These are phyloP conservation scores for Antrozous pallidus DNA, from an alignment of 2,797 vertebrate species.

Conservation along the genomic window DNA sequence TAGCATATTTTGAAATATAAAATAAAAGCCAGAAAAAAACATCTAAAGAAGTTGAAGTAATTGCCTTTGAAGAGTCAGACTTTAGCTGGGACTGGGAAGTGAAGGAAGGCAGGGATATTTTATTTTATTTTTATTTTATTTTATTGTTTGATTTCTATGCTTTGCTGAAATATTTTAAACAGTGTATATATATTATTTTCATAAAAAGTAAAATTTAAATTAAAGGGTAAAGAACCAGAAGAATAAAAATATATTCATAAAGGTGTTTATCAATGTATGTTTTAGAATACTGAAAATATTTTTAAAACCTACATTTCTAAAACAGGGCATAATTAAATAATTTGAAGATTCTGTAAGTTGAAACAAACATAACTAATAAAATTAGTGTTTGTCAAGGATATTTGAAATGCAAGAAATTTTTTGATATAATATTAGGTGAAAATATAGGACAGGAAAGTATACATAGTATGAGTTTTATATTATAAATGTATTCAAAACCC, in stretches of 20 bases:
- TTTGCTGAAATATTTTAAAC: not conserved
- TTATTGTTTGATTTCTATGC: not conserved
- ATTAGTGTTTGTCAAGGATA: not conserved
- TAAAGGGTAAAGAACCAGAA: not conserved
- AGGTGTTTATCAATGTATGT: not conserved
- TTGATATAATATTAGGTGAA: not conserved
- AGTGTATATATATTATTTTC: not conserved
- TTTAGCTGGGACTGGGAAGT: not conserved
- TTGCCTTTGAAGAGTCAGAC: not conserved
- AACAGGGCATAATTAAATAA: not conserved
- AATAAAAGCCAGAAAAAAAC: not conserved
- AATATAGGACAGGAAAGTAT: not conserved
- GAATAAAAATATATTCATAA: not conserved
- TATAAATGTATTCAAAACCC: not conserved
- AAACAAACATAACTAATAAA: not conserved
- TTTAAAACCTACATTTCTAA: conserved; percentile 12
- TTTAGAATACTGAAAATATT: not conserved
- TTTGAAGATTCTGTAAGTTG: not conserved
- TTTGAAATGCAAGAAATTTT: not conserved
- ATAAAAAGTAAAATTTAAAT: conserved; percentile 16
- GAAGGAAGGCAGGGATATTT: not conserved
- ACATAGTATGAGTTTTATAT: not conserved
- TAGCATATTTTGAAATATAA: not conserved
- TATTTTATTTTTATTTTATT: not conserved
- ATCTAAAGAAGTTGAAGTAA: not conserved